phyloP scores from a whole-genome alignment of 2,888 invertebrate genomes.

The Lymantria monacha region DNA sequence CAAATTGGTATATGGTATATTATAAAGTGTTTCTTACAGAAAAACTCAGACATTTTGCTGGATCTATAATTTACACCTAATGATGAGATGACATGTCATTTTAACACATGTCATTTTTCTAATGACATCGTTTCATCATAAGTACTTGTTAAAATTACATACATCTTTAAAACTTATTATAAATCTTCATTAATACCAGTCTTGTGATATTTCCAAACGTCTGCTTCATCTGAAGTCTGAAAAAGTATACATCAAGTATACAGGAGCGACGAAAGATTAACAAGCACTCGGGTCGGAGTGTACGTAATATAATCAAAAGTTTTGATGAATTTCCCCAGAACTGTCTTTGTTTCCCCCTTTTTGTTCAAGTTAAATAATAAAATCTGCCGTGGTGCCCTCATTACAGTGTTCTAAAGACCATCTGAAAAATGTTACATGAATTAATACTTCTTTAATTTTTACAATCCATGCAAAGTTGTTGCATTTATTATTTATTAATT shows the following conservation, averaged over 20 bases:
- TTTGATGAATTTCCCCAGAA: conserved; percentile 77
- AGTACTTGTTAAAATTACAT: background rate
- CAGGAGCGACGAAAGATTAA: conserved; percentile 57
- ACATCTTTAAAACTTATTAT: background rate
- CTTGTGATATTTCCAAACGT: background rate
- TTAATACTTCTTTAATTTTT: too few species aligned
- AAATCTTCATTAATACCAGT: background rate
- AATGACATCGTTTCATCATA: too few species aligned
- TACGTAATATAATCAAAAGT: conserved; percentile 79
- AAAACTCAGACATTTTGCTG: too few species aligned
- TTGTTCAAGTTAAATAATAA: conserved; percentile 71
- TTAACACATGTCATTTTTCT: too few species aligned
- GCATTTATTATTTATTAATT: too few species aligned
- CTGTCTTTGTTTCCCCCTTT: conserved; percentile 74
- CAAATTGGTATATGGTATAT: too few species aligned
- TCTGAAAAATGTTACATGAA: background rate
- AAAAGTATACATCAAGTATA: background rate
- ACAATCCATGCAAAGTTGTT: too few species aligned
- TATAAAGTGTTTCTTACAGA: too few species aligned
- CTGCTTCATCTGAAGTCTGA: background rate
- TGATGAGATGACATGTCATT: too few species aligned
- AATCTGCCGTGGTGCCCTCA: conserved; percentile 41
- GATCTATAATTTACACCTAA: too few species aligned
- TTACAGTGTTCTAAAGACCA: background rate
- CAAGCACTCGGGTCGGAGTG: conserved; percentile 57